Conservation (phyloP, 2,113 vertebrate species). For the Cygnus buccinator region DNA sequence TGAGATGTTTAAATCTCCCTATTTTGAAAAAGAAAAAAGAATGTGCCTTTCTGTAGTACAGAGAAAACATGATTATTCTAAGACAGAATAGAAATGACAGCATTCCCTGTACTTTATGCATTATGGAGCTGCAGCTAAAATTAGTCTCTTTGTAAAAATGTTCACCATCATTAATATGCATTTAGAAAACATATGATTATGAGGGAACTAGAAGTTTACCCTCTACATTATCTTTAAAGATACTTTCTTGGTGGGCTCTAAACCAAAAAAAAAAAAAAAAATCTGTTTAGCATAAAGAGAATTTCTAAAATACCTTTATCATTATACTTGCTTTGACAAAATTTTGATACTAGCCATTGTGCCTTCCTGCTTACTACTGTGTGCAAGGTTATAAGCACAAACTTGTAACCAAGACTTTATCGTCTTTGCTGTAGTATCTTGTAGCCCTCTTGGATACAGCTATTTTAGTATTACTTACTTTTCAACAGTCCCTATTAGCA, state of each 20-base stretch:
- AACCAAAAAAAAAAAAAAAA: not conserved
- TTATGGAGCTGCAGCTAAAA: not conserved
- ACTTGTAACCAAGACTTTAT: not conserved
- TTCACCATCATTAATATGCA: not conserved
- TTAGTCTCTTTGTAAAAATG: not conserved
- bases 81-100: not conserved
- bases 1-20: constrained; percentile 61
- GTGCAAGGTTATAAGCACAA: not conserved
- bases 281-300: not conserved
- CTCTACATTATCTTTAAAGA: not conserved
- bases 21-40: not conserved
- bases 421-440: not conserved
- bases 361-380: not conserved
- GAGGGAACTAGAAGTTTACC: not conserved
- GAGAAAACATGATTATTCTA: not conserved
- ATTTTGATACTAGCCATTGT: not conserved
- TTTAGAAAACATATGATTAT: not conserved
- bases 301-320: not conserved
- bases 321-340: not conserved
- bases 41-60: not conserved
- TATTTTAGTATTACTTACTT: not conserved
- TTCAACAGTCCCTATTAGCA: not conserved
- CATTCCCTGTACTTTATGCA: not conserved
- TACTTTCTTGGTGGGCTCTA: not conserved
- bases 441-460: not conserved